These are phyloP conservation scores for Vulpes ferrilata DNA, from an alignment of 2,113 vertebrate species.

Conservation along the genomic window DNA sequence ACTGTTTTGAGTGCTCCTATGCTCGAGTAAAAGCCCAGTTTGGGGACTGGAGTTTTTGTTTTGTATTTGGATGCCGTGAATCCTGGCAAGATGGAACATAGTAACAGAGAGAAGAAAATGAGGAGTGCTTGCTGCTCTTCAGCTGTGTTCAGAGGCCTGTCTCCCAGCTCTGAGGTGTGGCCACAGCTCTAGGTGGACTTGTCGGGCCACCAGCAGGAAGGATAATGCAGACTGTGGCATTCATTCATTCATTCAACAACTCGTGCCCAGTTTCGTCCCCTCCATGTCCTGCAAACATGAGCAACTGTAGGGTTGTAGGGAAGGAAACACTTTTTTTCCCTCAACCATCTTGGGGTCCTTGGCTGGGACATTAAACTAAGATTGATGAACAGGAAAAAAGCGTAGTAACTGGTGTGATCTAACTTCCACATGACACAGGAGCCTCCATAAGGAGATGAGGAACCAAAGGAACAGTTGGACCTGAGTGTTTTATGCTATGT, in stretches of 20 bases:
- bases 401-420: background rate
- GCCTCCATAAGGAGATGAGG: background rate
- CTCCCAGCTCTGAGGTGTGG: background rate
- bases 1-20: background rate
- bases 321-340: background rate
- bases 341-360: background rate
- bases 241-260: background rate
- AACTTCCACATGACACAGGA: background rate
- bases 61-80: background rate
- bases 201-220: background rate
- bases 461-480: background rate
- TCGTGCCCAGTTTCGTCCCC: rapidly evolving
- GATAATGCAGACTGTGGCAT: background rate
- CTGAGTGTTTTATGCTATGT: background rate
- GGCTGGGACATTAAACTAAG: background rate
- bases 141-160: background rate
- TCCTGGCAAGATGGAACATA: background rate
- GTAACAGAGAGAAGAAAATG: background rate
- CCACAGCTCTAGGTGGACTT: background rate
- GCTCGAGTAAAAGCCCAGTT: background rate
- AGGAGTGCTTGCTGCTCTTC: background rate
- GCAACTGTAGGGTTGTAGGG: background rate
- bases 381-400: background rate
- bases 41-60: background rate
- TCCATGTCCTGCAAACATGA: background rate